phyloP scores from a whole-genome alignment of 2,113 vertebrate genomes.

The Catagonus wagneri region DNA sequence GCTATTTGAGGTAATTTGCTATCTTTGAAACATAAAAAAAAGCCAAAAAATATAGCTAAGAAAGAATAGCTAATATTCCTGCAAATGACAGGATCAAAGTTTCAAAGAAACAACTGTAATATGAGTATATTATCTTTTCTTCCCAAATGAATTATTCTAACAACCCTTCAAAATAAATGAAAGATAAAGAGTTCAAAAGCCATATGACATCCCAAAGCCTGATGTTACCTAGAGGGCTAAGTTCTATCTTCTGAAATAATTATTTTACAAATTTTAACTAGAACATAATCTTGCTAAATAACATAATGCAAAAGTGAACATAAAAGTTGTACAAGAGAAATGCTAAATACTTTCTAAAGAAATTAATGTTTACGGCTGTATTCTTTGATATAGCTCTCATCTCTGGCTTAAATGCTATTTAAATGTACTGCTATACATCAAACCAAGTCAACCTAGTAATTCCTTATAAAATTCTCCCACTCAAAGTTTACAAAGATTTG shows the following conservation, averaged over 20 bases:
- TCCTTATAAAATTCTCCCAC: constrained; percentile 82
- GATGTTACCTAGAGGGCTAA: constrained; percentile 63
- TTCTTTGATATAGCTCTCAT: constrained; percentile 82
- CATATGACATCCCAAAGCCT: not conserved
- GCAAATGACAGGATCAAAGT: constrained; percentile 72
- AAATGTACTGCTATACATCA: constrained; percentile 86
- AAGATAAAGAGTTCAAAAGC: constrained; percentile 65
- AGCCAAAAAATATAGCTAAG: constrained; percentile 71
- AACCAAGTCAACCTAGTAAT: constrained; percentile 82
- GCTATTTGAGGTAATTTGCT: not conserved
- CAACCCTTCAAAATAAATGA: constrained; percentile 56
- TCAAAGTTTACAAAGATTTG: constrained; percentile 65
- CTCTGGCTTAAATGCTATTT: constrained; percentile 87
- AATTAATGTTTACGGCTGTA: constrained; percentile 85
- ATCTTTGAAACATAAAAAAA: not conserved
- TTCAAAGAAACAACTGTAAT: constrained; percentile 72
- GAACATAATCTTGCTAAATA: constrained; percentile 84
- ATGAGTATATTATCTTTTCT: not conserved
- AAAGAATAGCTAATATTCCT: constrained; percentile 73
- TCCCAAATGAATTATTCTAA: constrained; percentile 53
- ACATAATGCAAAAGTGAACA: constrained; percentile 80
- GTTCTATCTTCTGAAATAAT: constrained; percentile 77
- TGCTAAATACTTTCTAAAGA: constrained; percentile 82
- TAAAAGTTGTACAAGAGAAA: constrained; percentile 81
- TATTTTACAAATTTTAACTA: constrained; percentile 81